Evolutionary conservation across 2,113 vertebrate species (phyloP).

Genomic region (Aspiorhynchus laticeps): DNA sequence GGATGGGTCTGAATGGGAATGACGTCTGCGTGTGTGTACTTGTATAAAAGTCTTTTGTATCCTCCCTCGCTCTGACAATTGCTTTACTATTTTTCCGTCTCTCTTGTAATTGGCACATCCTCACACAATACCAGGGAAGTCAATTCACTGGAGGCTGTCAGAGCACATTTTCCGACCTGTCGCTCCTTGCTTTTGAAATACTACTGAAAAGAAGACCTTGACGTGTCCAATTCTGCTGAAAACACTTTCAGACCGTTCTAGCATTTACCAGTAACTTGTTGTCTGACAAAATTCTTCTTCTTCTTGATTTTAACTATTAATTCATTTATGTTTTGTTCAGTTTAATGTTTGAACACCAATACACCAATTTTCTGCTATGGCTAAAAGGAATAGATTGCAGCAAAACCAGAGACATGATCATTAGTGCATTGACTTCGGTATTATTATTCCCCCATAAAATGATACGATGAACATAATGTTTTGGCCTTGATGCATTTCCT

Average conservation of each 20-base stretch:
- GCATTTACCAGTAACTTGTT: background rate
- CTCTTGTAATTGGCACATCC: constrained; percentile 17
- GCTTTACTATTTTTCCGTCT: background rate
- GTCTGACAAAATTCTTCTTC: background rate
- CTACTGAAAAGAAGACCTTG: constrained; percentile 29
- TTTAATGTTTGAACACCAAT: background rate
- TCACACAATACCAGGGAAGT: constrained; percentile 15
- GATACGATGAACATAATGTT: background rate
- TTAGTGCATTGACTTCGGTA: background rate
- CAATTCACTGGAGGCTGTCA: constrained; percentile 11
- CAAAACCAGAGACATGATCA: background rate
- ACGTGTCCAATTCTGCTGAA: background rate
- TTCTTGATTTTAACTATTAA: background rate
- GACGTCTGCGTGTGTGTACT: background rate
- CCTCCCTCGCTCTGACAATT: background rate
- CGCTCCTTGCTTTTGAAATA: constrained; percentile 10
- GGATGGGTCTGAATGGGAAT: background rate
- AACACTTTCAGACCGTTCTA: background rate
- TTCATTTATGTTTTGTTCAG: background rate
- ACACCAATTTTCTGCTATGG: background rate
- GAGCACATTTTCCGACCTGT: constrained; percentile 33
- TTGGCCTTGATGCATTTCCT: background rate
- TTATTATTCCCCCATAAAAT: background rate
- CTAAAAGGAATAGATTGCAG: background rate
- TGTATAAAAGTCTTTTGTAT: background rate